Conservation (phyloP, 1,140 invertebrate species). For the Aphidius gifuensis region DNA sequence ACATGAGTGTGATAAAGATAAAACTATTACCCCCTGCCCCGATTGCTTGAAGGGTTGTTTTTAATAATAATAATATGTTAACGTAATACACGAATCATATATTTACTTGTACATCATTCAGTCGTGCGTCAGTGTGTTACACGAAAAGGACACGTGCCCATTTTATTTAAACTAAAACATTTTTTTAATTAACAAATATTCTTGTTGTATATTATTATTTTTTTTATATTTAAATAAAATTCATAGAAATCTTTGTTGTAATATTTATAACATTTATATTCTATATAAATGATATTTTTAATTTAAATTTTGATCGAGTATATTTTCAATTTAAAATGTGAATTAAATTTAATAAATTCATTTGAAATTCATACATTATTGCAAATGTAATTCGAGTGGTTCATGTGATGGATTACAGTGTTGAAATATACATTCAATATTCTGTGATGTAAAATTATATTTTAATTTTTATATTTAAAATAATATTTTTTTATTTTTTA, state of each 20-base stretch:
- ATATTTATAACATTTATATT: background rate
- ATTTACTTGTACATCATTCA: constrained; percentile 36
- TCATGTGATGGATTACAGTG: constrained; percentile 18
- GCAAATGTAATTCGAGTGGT: constrained; percentile 6
- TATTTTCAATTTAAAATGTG: background rate
- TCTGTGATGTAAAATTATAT: no score
- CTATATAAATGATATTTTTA: background rate
- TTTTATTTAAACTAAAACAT: constrained; percentile 22
- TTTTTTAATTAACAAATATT: background rate
- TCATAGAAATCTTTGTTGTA: no score
- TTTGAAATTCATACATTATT: background rate
- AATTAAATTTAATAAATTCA: background rate
- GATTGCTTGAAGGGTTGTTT: constrained; percentile 52
- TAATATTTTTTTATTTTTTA: no score
- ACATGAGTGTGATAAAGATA: constrained; percentile 24
- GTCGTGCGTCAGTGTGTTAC: constrained; percentile 38
- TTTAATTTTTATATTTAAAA: no score
- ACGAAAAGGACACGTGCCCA: constrained; percentile 36
- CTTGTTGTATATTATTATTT: background rate
- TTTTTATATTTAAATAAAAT: background rate
- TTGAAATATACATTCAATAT: background rate
- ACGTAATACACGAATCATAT: constrained; percentile 38
- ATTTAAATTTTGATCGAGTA: background rate
- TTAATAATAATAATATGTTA: constrained; percentile 41
- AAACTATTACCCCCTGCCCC: constrained; percentile 40